Percentiles rank a stretch among this genome's conserved stretches.
Conservation (phyloP, 2,113 vertebrate species). For the Butorides virescens region DNA sequence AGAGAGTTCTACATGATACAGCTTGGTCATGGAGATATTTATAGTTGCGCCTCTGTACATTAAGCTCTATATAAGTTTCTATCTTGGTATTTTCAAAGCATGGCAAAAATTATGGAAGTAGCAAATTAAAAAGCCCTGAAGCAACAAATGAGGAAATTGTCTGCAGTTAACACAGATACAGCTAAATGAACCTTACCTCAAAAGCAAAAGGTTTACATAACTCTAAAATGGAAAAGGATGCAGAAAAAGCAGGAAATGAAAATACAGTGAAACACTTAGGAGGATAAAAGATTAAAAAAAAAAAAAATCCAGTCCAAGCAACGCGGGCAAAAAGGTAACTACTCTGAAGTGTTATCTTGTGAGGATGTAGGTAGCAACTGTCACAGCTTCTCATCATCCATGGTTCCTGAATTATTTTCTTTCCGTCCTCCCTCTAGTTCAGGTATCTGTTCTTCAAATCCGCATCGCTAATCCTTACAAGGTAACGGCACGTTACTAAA, state of each 20-base stretch:
- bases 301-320: neutral
- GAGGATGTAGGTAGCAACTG: too few species aligned
- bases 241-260: neutral
- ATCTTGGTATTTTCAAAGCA: neutral
- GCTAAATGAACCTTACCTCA: neutral
- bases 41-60: neutral
- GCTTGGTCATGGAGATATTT: neutral
- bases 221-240: neutral
- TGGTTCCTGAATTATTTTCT: rapidly evolving
- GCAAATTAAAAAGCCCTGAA: conserved; percentile 17
- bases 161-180: neutral
- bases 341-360: neutral
- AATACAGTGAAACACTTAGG: neutral
- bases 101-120: neutral
- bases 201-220: neutral
- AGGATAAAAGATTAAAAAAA: neutral
- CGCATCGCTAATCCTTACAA: rapidly evolving
- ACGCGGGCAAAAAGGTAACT: neutral
- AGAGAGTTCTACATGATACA: neutral
- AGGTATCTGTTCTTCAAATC: rapidly evolving
- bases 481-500: rapidly evolving
- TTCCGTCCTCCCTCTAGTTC: neutral
- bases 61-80: neutral
- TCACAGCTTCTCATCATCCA: neutral
- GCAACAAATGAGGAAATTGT: conserved; percentile 7